phyloP scores from a whole-genome alignment of 2,797 vertebrate species.

The Sebastes taczanowskii region DNA sequence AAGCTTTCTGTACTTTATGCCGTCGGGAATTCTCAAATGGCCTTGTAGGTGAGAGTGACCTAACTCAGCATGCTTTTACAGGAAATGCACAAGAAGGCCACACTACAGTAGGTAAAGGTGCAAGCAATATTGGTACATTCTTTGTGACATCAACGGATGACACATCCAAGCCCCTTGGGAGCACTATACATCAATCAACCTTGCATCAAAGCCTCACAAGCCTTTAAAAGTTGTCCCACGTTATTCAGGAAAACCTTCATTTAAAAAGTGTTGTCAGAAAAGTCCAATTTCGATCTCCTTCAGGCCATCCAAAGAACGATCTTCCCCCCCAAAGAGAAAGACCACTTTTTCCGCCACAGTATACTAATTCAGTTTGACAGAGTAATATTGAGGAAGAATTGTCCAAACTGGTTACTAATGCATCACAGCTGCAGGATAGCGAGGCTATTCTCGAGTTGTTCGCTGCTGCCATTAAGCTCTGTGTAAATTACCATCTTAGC shows the following conservation, averaged over 20 bases:
- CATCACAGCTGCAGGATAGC: constrained; percentile 32
- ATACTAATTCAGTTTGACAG: constrained; percentile 42
- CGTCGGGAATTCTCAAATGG: not conserved
- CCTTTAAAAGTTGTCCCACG: not conserved
- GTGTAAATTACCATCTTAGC: constrained; percentile 59
- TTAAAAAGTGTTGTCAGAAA: not conserved
- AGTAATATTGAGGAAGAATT: constrained; percentile 34
- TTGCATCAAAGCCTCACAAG: not conserved
- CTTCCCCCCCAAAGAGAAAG: not conserved
- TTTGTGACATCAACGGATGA: not conserved
- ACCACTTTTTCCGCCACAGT: not conserved
- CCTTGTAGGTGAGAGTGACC: not conserved
- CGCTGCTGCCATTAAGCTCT: constrained; percentile 45
- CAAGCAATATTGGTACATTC: not conserved
- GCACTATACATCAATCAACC: not conserved
- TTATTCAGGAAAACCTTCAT: not conserved
- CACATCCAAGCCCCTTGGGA: not conserved
- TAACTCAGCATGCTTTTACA: not conserved
- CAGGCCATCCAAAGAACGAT: not conserved
- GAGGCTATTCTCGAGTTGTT: not conserved
- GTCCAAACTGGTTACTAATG: constrained; percentile 42
- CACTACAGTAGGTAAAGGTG: not conserved
- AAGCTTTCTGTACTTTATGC: not conserved
- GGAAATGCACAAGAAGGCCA: not conserved
- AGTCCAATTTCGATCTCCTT: not conserved